Conservation (phyloP, 2,797 vertebrate genomes). For the Phrynocephalus vlangalii region DNA sequence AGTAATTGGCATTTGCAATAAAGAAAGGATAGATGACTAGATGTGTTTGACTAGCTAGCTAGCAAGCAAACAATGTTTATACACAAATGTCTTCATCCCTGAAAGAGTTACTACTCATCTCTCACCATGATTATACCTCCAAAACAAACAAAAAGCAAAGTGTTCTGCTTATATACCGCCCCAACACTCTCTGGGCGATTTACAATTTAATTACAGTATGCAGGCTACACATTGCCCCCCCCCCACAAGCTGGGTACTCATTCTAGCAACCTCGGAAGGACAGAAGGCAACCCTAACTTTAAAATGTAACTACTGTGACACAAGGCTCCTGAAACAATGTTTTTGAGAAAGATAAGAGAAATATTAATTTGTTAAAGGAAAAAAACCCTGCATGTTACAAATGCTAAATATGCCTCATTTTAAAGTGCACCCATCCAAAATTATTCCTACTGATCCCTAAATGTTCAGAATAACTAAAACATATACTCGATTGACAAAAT, state of each 20-base stretch:
- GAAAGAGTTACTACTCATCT: not conserved
- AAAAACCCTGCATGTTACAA: not conserved
- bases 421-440: not conserved
- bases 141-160: not conserved
- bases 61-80: not conserved
- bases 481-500: not conserved
- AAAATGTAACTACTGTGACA: too few relatives aligned
- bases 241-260: too few relatives aligned
- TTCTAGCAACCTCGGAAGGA: too few relatives aligned
- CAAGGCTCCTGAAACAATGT: too few relatives aligned
- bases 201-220: too few relatives aligned
- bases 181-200: too few relatives aligned
- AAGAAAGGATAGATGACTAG: not conserved
- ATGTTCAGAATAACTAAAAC: not conserved
- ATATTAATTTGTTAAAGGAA: not conserved
- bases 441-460: not conserved
- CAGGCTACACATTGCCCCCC: too few relatives aligned
- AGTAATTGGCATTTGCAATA: constrained; percentile 8
- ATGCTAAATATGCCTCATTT: not conserved
- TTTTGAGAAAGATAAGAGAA: not conserved
- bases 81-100: not conserved
- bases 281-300: too few relatives aligned
- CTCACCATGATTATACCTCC: not conserved
- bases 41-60: not conserved
- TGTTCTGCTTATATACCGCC: too few relatives aligned